Conservation (phyloP, 2,797 vertebrate species). For the Acipenser transmontanus region DNA sequence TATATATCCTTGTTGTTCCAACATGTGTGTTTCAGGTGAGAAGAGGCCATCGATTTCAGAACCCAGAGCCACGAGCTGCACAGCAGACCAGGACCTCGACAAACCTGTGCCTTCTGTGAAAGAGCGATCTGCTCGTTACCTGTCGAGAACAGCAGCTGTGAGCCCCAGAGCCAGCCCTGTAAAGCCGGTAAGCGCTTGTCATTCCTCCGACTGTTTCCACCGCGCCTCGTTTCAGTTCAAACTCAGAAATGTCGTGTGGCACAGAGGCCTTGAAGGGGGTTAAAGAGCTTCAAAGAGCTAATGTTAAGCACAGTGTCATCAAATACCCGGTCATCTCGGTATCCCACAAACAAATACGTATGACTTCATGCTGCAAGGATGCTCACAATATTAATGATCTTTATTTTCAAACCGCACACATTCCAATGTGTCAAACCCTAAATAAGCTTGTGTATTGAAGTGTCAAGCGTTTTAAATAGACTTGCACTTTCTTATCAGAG, state of each 20-base stretch:
- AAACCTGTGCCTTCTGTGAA: constrained; percentile 60
- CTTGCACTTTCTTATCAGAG: too few species aligned
- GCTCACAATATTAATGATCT: too few species aligned
- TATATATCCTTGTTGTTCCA: too few species aligned
- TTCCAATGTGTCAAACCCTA: too few species aligned
- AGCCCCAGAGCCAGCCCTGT: constrained; percentile 31
- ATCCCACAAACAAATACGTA: neutral
- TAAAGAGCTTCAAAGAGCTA: constrained; percentile 25
- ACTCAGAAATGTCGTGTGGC: neutral
- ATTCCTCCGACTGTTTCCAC: constrained; percentile 36
- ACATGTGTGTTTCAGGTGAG: constrained; percentile 55
- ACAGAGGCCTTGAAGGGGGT: neutral
- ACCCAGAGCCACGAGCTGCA: constrained; percentile 41
- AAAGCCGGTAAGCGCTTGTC: constrained; percentile 54
- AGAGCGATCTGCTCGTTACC: constrained; percentile 67
- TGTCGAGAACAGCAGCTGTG: constrained; percentile 55
- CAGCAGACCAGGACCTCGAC: constrained; percentile 37
- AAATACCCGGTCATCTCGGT: neutral
- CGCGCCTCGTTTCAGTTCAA: constrained; percentile 24
- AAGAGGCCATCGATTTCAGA: constrained; percentile 51
- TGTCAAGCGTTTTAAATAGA: too few species aligned
- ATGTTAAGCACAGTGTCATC: constrained; percentile 7
- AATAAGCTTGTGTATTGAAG: too few species aligned
- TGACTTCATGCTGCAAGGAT: too few species aligned
- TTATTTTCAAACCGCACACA: too few species aligned